Percentiles rank a stretch among this genome's conserved stretches.
Evolutionary conservation across 2,113 vertebrate species (phyloP).

Genomic region (Ceyx cyanopectus): DNA sequence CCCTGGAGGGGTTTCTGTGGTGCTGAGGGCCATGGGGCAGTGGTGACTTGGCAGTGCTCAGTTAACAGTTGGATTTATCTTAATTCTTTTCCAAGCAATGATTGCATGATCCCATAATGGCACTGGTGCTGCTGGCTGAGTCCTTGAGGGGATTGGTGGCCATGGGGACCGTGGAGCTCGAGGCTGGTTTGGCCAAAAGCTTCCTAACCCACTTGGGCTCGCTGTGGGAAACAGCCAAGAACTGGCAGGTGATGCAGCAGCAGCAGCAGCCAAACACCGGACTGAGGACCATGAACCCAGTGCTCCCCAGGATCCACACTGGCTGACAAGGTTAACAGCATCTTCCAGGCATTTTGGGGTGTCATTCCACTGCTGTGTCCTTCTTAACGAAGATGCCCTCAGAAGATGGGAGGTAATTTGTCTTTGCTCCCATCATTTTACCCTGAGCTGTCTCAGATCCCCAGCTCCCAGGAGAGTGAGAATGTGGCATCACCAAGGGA

Average conservation of each 20-base stretch:
- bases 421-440: background rate
- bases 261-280: background rate
- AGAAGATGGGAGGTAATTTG: slow-evolving; percentile 15
- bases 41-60: background rate
- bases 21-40: background rate
- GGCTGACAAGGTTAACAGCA: slow-evolving; percentile 64
- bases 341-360: slow-evolving; percentile 44
- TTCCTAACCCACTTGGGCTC: slow-evolving; percentile 48
- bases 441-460: background rate
- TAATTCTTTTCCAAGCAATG: background rate
- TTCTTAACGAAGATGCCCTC: slow-evolving; percentile 52
- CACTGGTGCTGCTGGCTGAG: background rate
- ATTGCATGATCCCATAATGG: no score
- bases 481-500: background rate
- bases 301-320: slow-evolving; percentile 19
- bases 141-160: background rate
- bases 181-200: background rate
- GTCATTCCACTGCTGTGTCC: slow-evolving; percentile 34
- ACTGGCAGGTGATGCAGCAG: slow-evolving; percentile 9
- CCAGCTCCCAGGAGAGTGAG: background rate
- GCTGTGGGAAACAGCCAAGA: background rate
- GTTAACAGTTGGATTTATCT: background rate
- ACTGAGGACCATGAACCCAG: slow-evolving; percentile 40
- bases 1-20: background rate
- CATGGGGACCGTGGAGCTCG: background rate